Evolutionary conservation across 2,797 vertebrate genomes (phyloP).

Genomic region (Chanos chanos): DNA sequence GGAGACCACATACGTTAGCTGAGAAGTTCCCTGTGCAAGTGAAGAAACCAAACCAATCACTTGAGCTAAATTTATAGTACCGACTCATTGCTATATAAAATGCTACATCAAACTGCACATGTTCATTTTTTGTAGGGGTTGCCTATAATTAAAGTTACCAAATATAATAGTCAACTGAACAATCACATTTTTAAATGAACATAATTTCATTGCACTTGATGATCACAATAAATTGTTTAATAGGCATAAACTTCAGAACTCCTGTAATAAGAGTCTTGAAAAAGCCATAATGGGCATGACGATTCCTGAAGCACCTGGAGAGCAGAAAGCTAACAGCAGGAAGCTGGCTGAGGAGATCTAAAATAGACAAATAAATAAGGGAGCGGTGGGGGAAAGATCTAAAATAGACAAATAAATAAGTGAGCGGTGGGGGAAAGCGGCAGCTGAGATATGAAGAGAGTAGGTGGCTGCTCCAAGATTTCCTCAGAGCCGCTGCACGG

Average conservation of each 20-base stretch:
- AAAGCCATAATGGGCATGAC: constrained; percentile 29
- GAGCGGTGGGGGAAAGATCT: constrained; percentile 41
- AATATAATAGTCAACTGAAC: not conserved
- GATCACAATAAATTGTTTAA: too few species aligned
- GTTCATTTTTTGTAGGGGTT: not conserved
- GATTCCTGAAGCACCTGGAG: constrained; percentile 35
- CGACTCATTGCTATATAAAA: not conserved
- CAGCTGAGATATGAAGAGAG: constrained; percentile 58
- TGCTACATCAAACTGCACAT: not conserved
- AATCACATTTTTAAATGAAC: not conserved
- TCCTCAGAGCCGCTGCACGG: constrained; percentile 59
- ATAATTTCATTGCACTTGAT: too few species aligned
- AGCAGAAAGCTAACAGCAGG: constrained; percentile 27
- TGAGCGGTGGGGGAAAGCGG: constrained; percentile 45
- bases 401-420: constrained; percentile 43
- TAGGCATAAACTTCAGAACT: too few species aligned
- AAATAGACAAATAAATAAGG: constrained; percentile 43
- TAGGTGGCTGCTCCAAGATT: constrained; percentile 60
- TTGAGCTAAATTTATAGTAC: too few species aligned
- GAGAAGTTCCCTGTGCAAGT: too few species aligned
- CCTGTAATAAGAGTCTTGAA: not conserved
- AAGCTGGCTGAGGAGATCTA: constrained; percentile 24
- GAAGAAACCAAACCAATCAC: too few species aligned
- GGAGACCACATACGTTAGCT: too few species aligned
- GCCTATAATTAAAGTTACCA: not conserved